These are phyloP conservation scores for Acanthis flammea DNA, from an alignment of 2,797 vertebrate genomes.

Conservation along the genomic window DNA sequence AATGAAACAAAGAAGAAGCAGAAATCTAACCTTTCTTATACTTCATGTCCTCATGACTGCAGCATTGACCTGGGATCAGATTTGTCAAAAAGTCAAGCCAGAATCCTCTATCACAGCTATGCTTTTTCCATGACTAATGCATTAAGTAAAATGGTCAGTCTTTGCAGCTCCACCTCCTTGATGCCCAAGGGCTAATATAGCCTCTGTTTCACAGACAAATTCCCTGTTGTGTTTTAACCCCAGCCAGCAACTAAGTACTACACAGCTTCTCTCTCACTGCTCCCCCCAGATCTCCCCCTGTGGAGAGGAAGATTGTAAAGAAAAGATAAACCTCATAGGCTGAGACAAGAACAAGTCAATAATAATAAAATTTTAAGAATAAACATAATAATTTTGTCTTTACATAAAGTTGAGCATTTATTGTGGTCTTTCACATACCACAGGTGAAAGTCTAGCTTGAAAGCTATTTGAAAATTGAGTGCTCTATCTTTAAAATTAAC, in stretches of 20 bases:
- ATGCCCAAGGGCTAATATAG: not conserved
- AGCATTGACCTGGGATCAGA: not conserved
- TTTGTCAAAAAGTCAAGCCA: not conserved
- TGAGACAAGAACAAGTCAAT: not conserved
- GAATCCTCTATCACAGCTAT: not conserved
- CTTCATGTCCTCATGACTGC: not conserved
- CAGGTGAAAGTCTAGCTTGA: not conserved
- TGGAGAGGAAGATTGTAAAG: not conserved
- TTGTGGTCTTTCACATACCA: not conserved
- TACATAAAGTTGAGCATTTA: not conserved
- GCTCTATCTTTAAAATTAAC: not conserved
- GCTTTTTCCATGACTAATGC: not conserved
- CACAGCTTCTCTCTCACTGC: rapidly evolving
- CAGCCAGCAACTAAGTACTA: not conserved
- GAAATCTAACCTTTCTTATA: not conserved
- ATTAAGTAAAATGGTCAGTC: not conserved
- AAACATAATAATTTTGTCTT: not conserved
- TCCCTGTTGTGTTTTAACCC: not conserved
- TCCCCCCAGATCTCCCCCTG: rapidly evolving
- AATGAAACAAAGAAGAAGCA: not conserved
- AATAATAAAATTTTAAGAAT: not conserved
- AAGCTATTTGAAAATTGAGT: not conserved
- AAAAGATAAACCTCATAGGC: rapidly evolving
- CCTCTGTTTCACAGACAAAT: not conserved
- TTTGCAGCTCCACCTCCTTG: not conserved